phyloP scores from a whole-genome alignment of 2,113 vertebrate genomes.

The Garra rufa region DNA sequence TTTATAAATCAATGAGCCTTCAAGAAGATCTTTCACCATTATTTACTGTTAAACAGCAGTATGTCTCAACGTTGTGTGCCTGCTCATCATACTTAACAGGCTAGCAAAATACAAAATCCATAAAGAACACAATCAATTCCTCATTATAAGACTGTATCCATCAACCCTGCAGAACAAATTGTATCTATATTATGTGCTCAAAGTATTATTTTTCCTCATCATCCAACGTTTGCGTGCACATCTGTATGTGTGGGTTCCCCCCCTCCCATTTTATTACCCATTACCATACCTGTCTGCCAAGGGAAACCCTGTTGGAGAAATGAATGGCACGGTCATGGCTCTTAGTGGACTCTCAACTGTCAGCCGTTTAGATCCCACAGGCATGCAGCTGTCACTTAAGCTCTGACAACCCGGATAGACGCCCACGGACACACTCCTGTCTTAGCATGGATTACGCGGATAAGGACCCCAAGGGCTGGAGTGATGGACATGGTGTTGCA shows the following conservation, averaged over 20 bases:
- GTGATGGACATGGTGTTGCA: slow-evolving; percentile 38
- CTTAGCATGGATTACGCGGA: slow-evolving; percentile 25
- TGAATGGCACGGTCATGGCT: slow-evolving; percentile 31
- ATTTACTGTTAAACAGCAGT: neutral
- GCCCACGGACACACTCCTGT: slow-evolving; percentile 42
- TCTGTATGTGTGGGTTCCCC: neutral
- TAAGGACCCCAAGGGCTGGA: slow-evolving; percentile 11
- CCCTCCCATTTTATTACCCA: neutral
- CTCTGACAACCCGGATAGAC: slow-evolving; percentile 41
- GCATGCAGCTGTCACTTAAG: slow-evolving; percentile 47
- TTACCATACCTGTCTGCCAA: slow-evolving; percentile 22
- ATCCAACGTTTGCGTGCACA: neutral
- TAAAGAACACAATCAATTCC: slow-evolving; percentile 12
- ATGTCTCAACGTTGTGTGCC: neutral
- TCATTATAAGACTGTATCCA: neutral
- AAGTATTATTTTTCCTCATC: neutral
- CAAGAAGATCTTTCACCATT: neutral
- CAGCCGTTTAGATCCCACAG: slow-evolving; percentile 43
- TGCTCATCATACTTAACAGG: neutral
- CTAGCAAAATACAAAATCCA: slow-evolving; percentile 6
- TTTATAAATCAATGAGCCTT: slow-evolving; percentile 12
- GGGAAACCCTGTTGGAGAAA: slow-evolving; percentile 9
- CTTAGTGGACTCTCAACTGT: slow-evolving; percentile 48
- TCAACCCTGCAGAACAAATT: neutral
- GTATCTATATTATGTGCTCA: neutral